phyloP scores from a whole-genome alignment of 2,113 vertebrate genomes.

The Pachyramphus minor region DNA sequence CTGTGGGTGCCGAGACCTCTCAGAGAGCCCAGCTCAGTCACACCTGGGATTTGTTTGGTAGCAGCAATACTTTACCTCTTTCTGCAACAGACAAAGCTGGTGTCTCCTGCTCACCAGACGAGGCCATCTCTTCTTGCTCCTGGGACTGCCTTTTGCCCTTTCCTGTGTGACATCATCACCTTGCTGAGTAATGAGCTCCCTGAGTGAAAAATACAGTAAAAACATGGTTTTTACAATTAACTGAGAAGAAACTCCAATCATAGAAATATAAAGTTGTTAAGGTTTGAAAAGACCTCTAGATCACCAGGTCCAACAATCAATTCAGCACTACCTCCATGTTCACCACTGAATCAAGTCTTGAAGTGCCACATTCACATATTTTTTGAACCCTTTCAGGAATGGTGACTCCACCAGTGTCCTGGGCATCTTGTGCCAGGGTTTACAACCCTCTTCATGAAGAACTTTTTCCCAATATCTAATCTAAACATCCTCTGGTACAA shows the following conservation, averaged over 20 bases:
- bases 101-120: not conserved
- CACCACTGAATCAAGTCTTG: not conserved
- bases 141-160: not conserved
- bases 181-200: not conserved
- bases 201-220: not conserved
- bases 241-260: not conserved
- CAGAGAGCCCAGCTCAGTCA: not conserved
- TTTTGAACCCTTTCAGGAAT: not conserved
- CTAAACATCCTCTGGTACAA: fast-evolving
- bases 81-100: not conserved
- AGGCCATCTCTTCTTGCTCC: not conserved
- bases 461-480: not conserved
- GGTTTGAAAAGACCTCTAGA: not conserved
- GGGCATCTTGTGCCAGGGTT: not conserved
- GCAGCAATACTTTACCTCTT: not conserved
- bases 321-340: not conserved
- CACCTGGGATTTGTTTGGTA: fast-evolving
- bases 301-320: not conserved
- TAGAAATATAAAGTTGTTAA: not conserved
- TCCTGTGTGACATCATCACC: not conserved
- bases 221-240: not conserved
- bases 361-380: not conserved
- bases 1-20: not conserved
- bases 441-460: not conserved
- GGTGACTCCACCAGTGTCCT: not conserved